Conservation (phyloP, 2,888 invertebrate genomes). For the Caenorhabditis sp. region DNA sequence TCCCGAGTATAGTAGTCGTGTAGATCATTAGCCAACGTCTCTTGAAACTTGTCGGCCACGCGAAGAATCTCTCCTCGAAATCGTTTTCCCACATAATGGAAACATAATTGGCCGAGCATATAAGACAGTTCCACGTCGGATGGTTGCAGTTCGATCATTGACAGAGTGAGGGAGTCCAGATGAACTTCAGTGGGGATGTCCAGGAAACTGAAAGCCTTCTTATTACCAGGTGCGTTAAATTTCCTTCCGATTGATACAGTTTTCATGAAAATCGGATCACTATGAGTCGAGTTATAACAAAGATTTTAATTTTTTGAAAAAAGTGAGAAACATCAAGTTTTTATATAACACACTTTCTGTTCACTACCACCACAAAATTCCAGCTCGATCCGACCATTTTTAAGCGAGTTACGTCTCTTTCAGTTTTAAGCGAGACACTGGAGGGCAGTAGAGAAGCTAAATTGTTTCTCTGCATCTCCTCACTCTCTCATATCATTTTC, state of each 20-base stretch:
- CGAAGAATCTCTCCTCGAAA: constrained; percentile 29
- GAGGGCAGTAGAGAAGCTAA: too few species aligned
- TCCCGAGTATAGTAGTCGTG: constrained; percentile 59
- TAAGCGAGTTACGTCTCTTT: too few species aligned
- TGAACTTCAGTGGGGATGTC: constrained; percentile 11
- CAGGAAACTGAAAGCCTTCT: constrained; percentile 3
- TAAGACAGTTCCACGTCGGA: constrained; percentile 52
- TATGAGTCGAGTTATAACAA: background rate
- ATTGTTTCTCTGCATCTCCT: too few species aligned
- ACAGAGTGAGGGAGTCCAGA: background rate
- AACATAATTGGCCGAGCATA: constrained; percentile 59
- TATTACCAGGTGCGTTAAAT: too few species aligned
- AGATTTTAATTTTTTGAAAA: too few species aligned
- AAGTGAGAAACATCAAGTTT: too few species aligned
- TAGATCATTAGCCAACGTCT: constrained; percentile 56
- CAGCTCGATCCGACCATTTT: too few species aligned
- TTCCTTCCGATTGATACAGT: background rate
- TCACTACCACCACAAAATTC: too few species aligned
- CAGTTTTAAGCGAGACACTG: too few species aligned
- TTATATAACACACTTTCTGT: too few species aligned
- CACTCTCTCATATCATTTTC: too few species aligned
- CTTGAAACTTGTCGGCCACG: constrained; percentile 34
- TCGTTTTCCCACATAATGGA: constrained; percentile 52
- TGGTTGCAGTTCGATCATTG: constrained; percentile 44
- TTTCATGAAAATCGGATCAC: background rate